A percentile compares a stretch with the other conserved stretches of the same genome.
Conservation (phyloP, 2,113 vertebrate species). For the Alosa alosa region DNA sequence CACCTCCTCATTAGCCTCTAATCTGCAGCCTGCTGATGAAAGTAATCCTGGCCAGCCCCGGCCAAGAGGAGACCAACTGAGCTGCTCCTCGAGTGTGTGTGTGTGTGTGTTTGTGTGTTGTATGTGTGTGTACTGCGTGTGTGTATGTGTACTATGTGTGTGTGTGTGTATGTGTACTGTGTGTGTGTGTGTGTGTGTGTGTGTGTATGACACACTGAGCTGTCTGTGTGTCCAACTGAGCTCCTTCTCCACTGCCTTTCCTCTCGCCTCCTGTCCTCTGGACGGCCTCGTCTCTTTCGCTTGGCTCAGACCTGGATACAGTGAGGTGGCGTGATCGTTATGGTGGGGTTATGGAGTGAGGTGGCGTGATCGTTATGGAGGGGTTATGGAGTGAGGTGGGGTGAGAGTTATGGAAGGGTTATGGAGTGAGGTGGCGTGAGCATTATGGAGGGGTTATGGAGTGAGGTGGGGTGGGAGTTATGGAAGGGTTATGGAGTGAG, state of each 20-base stretch:
- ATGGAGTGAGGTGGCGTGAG: neutral
- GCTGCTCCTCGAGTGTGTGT: neutral
- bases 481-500: neutral
- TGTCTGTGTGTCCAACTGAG: too few relatives aligned
- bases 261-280: neutral
- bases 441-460: neutral
- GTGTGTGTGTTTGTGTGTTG: too few relatives aligned
- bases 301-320: neutral
- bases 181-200: too few relatives aligned
- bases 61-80: neutral
- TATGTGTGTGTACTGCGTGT: too few relatives aligned
- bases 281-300: neutral
- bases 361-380: neutral
- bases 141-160: too few relatives aligned
- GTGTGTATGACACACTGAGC: too few relatives aligned
- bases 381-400: neutral
- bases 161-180: too few relatives aligned
- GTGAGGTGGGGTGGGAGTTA: neutral
- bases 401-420: neutral
- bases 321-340: neutral
- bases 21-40: conserved; percentile 36
- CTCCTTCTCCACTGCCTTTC: neutral
- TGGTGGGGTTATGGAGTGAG: neutral
- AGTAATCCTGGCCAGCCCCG: conserved; percentile 1
- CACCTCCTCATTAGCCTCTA: conserved; percentile 35